Conservation (phyloP, 2,797 vertebrate genomes). For the Alcedo quadribrachys region DNA sequence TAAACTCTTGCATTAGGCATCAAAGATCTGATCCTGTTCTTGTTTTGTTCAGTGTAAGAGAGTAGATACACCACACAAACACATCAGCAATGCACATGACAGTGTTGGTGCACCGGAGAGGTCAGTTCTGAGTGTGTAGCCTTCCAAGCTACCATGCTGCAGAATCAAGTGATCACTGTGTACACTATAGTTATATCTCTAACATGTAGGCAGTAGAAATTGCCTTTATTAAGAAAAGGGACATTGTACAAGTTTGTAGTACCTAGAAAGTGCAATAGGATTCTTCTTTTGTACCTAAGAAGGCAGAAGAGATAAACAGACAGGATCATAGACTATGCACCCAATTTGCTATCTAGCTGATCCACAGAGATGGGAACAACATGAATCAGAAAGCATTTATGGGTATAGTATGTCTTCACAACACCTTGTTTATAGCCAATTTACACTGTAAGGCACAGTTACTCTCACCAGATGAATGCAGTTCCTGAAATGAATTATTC, state of each 20-base stretch:
- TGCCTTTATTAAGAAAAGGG: neutral
- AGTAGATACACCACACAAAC: neutral
- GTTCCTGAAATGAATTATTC: neutral
- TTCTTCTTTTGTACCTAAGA: neutral
- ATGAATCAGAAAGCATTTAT: neutral
- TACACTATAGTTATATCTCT: neutral
- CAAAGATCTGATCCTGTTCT: neutral
- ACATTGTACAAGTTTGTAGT: neutral
- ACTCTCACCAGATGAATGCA: neutral
- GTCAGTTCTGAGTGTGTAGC: neutral
- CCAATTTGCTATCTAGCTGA: neutral
- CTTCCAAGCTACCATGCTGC: accelerated
- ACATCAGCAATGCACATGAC: accelerated
- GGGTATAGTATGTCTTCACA: neutral
- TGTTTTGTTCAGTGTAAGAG: neutral
- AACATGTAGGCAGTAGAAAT: neutral
- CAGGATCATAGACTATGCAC: neutral
- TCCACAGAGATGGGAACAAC: neutral
- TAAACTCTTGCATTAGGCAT: neutral
- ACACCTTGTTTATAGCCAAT: neutral
- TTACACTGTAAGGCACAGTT: neutral
- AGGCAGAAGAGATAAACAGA: neutral
- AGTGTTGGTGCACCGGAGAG: neutral
- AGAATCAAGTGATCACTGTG: neutral
- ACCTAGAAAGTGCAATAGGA: neutral